Conservation (phyloP, 2,888 invertebrate species). For the Mythimna loreyi region DNA sequence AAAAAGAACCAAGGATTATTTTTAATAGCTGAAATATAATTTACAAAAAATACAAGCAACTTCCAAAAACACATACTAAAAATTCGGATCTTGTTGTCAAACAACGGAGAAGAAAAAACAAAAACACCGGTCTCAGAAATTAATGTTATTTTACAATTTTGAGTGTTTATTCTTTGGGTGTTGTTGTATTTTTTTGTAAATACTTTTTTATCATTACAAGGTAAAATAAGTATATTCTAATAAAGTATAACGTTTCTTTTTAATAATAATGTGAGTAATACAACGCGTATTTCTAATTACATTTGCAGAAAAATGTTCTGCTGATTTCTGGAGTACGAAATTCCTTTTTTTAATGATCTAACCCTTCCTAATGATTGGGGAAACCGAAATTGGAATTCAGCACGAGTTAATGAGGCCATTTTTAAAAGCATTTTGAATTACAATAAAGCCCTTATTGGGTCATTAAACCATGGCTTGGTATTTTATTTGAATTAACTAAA, state of each 20-base stretch:
- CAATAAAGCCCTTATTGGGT: constrained; percentile 20
- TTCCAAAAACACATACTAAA: too few relatives aligned
- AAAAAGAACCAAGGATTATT: too few relatives aligned
- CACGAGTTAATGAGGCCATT: constrained; percentile 56
- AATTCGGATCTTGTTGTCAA: too few relatives aligned
- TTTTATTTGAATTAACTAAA: constrained; percentile 1
- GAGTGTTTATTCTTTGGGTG: too few relatives aligned
- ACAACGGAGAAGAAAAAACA: too few relatives aligned
- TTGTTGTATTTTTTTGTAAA: background rate
- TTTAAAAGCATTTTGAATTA: constrained; percentile 23
- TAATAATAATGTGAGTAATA: background rate
- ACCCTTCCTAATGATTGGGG: constrained; percentile 65
- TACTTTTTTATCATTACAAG: background rate
- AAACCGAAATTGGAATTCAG: constrained; percentile 67
- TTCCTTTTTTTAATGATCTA: constrained; percentile 69
- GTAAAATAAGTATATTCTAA: background rate
- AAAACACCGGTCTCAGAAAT: too few relatives aligned
- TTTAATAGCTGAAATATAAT: too few relatives aligned
- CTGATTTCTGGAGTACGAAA: constrained; percentile 41
- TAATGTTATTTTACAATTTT: too few relatives aligned
- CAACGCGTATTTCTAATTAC: background rate
- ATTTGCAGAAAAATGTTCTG: constrained; percentile 11
- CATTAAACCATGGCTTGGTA: constrained; percentile 4
- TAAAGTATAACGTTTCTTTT: too few relatives aligned
- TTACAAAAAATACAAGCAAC: too few relatives aligned